phyloP scores from a whole-genome alignment of 2,888 invertebrate genomes.

The Sisyra nigra region DNA sequence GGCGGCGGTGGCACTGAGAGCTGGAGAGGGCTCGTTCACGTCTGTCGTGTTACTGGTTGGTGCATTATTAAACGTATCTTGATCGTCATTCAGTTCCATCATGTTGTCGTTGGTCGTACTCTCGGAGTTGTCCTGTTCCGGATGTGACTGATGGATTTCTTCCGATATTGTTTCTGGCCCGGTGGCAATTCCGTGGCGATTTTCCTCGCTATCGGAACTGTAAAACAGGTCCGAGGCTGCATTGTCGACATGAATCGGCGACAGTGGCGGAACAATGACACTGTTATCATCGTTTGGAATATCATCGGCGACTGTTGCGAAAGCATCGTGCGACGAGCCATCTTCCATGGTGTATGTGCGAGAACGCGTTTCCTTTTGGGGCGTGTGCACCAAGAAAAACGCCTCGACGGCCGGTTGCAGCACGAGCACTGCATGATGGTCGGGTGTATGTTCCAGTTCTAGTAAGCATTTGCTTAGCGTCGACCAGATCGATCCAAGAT shows the following conservation, averaged over 20 bases:
- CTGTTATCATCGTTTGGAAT: slow-evolving; percentile 3
- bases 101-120: too few relatives aligned
- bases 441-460: slow-evolving; percentile 66
- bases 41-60: neutral
- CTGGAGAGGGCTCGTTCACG: neutral
- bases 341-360: slow-evolving; percentile 12
- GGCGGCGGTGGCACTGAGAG: neutral
- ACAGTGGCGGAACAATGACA: slow-evolving; percentile 5
- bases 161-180: too few relatives aligned
- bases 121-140: too few relatives aligned
- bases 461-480: slow-evolving; percentile 61
- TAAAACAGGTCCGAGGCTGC: neutral
- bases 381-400: slow-evolving; percentile 69
- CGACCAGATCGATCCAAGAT: slow-evolving; percentile 59
- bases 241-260: slow-evolving; percentile 5
- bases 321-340: slow-evolving; percentile 20
- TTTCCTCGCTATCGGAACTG: slow-evolving; percentile 1
- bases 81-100: too few relatives aligned
- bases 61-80: neutral
- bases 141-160: too few relatives aligned
- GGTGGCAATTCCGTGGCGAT: neutral
- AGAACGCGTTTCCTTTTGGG: slow-evolving; percentile 20
- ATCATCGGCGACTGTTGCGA: neutral
- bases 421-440: slow-evolving; percentile 75
- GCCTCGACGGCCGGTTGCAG: slow-evolving; percentile 80